Evolutionary conservation across 2,797 vertebrate species (phyloP).

Genomic region (Mus spretus): DNA sequence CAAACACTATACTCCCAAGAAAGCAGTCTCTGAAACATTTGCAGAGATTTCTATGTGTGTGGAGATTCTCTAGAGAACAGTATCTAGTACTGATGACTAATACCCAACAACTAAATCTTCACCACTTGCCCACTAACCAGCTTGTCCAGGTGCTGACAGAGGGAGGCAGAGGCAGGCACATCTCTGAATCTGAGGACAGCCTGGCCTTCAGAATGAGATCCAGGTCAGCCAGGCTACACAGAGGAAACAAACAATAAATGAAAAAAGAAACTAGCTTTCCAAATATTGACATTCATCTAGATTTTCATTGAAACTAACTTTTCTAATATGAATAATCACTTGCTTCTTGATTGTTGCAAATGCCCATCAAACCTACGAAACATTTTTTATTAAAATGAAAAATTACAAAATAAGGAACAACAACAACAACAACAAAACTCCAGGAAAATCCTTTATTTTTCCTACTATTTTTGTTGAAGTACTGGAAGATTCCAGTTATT

Average conservation of each 20-base stretch:
- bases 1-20: neutral
- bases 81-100: neutral
- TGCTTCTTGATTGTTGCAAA: neutral
- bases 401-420: neutral
- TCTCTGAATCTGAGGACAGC: neutral
- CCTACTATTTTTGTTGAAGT: conserved; percentile 3
- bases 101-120: conserved; percentile 2
- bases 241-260: neutral
- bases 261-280: conserved; percentile 47
- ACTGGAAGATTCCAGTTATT: neutral
- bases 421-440: neutral
- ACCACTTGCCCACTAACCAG: neutral
- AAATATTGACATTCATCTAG: neutral
- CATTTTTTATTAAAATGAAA: conserved; percentile 34
- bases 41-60: neutral
- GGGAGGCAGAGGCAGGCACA: neutral
- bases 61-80: neutral
- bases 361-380: neutral
- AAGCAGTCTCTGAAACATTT: neutral
- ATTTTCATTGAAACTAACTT: neutral
- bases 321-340: neutral
- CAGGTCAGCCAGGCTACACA: neutral
- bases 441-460: conserved; percentile 27
- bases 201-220: neutral
- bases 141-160: neutral